Conservation (phyloP, 2,113 vertebrate genomes). For the Neofelis nebulosa region DNA sequence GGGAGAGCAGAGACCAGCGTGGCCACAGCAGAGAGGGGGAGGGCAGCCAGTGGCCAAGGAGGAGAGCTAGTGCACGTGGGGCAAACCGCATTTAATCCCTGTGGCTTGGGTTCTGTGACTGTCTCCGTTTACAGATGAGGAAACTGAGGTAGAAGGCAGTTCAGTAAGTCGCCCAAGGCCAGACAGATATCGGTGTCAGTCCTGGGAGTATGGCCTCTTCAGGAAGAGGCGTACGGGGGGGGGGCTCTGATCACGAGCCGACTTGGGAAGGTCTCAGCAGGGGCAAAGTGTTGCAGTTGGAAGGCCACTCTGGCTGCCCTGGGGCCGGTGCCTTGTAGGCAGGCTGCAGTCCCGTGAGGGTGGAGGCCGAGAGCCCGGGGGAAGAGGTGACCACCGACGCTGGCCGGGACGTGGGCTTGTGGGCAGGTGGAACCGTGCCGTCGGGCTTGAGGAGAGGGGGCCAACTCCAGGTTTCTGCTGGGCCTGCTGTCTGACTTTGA, state of each 20-base stretch:
- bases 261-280: not conserved
- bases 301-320: not conserved
- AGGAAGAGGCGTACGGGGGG: not conserved
- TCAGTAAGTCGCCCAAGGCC: not conserved
- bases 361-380: not conserved
- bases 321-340: not conserved
- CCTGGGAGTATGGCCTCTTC: not conserved
- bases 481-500: not conserved
- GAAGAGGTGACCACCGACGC: not conserved
- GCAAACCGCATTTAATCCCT: accelerated
- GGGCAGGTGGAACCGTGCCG: not conserved
- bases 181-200: not conserved
- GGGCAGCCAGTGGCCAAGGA: not conserved
- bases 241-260: not conserved
- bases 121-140: not conserved
- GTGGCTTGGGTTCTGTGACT: not conserved
- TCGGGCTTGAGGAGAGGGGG: not conserved
- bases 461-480: not conserved
- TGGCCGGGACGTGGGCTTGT: not conserved
- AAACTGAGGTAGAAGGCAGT: not conserved
- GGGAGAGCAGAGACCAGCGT: not conserved
- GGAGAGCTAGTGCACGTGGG: not conserved
- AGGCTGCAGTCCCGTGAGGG: not conserved
- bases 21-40: not conserved
- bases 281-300: not conserved